Conservation (phyloP, 2,888 invertebrate species). For the Polylopha cassiicola region DNA sequence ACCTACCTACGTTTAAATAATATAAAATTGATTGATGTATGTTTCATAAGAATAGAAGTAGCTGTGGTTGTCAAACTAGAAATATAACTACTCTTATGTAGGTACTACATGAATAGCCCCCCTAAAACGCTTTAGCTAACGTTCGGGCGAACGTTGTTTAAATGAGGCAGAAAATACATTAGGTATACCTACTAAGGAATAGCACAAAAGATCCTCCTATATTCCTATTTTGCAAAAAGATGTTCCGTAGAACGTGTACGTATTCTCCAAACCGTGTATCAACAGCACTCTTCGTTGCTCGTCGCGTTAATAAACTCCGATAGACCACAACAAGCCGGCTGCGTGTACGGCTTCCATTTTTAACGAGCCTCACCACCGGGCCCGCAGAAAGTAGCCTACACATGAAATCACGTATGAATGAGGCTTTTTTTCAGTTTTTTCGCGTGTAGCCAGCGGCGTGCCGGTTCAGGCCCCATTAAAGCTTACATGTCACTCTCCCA, state of each 20-base stretch:
- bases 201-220: no score
- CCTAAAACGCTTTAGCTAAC: no score
- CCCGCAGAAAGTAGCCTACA: conserved; percentile 75
- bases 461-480: conserved; percentile 71
- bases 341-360: conserved; percentile 70
- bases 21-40: no score
- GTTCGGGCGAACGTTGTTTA: no score
- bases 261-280: conserved; percentile 47
- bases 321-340: conserved; percentile 68
- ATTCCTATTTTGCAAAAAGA: no score
- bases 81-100: no score
- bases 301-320: conserved; percentile 69
- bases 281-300: conserved; percentile 45
- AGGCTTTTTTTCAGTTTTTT: conserved; percentile 72
- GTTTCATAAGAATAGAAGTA: no score
- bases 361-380: conserved; percentile 69
- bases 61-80: no score
- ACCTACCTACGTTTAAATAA: no score
- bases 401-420: conserved; percentile 77
- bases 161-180: no score
- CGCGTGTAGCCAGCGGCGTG: conserved; percentile 66
- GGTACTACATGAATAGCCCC: no score
- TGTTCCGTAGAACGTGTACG: conserved; percentile 2
- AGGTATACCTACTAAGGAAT: no score
- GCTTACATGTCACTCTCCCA: conserved; percentile 73